Percentiles rank a stretch among this genome's conserved stretches.
Evolutionary conservation across 2,113 vertebrate genomes (phyloP).

Genomic region (Oplegnathus fasciatus): DNA sequence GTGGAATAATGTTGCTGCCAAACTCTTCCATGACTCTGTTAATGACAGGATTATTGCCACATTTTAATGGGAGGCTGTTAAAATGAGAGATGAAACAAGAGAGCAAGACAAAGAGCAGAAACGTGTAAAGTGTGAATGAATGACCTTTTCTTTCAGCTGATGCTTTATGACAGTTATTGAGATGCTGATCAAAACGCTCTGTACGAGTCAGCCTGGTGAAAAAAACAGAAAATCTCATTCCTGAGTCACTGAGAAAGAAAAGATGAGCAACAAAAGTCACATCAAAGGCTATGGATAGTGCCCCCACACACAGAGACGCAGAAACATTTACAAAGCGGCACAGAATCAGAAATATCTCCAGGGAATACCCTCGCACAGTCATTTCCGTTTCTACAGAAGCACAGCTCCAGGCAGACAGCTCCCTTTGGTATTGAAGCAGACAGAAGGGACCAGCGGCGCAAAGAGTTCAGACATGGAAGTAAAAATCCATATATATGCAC

Average conservation of each 20-base stretch:
- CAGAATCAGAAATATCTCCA: slow-evolving; percentile 14
- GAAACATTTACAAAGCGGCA: background rate
- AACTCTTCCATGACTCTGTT: background rate
- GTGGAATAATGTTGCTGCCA: background rate
- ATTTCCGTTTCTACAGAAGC: slow-evolving; percentile 24
- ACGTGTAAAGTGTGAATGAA: background rate
- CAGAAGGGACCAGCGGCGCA: slow-evolving; percentile 1
- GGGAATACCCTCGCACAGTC: slow-evolving; percentile 28
- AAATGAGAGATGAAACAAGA: background rate
- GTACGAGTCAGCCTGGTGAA: slow-evolving; percentile 51
- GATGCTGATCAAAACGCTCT: slow-evolving; percentile 39
- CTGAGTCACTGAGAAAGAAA: slow-evolving; percentile 67
- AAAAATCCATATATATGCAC: slow-evolving; percentile 1
- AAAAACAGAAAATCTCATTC: slow-evolving; percentile 46
- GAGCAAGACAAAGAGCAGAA: background rate
- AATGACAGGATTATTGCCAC: background rate
- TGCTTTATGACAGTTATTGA: slow-evolving; percentile 53
- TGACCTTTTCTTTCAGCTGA: slow-evolving; percentile 2
- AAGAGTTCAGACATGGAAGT: background rate
- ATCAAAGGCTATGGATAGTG: background rate
- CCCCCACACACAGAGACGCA: background rate
- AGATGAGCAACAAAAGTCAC: slow-evolving; percentile 44
- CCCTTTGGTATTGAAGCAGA: background rate
- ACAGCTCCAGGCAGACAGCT: background rate
- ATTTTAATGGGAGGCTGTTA: background rate